Evolutionary conservation across 2,113 vertebrate genomes (phyloP), one percentile per base, ranked within the genome.

Genomic region (Anolis carolinensis): DNA sequence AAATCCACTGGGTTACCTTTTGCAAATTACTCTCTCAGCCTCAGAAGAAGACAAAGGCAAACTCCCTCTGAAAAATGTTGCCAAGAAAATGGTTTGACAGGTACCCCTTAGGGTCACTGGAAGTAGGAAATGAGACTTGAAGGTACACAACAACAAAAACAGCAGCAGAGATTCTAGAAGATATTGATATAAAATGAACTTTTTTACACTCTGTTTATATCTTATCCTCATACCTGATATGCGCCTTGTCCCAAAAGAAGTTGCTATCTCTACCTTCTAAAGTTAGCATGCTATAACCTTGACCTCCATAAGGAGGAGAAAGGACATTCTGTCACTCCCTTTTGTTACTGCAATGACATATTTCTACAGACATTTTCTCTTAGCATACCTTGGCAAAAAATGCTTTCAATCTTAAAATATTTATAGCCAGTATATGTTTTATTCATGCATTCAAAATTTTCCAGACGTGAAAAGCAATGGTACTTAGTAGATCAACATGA

Each of bases 391-490:
- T 67, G 76, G 74, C 83, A 67, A 73, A 84, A 84, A 84, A 67
- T 76, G 48, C 73, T 27, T 77, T 39, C 65, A 16, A n/a, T 84
- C 39, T 84, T 84, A 77, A 84, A 82, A 84, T 84, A 84, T 84
- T 84, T 84, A 84, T 84, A 68, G 10, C 59, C 30, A 67, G 73
- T n/a, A 68, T 44, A 84, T 84, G 74, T 77, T 84, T 84, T 84
- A 84, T 84, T 77, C 73, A 84, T 84, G 39, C 36, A 68, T 84
- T 84, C 83, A 50, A 68, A 84, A 77, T 84, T 84, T 34, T 77
- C 73, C 23, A 77, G 83, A 84, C 76, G 30, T 84, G 73, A 65
- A 84, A 84, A 84, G 83, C 55, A 44, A 77, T 68, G 27, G 39
- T 84, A 68, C 63, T 83, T 77, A 52, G 62, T 52, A 67, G 62